Conservation (phyloP, 2,888 invertebrate species). For the Cheilosia variabilis region DNA sequence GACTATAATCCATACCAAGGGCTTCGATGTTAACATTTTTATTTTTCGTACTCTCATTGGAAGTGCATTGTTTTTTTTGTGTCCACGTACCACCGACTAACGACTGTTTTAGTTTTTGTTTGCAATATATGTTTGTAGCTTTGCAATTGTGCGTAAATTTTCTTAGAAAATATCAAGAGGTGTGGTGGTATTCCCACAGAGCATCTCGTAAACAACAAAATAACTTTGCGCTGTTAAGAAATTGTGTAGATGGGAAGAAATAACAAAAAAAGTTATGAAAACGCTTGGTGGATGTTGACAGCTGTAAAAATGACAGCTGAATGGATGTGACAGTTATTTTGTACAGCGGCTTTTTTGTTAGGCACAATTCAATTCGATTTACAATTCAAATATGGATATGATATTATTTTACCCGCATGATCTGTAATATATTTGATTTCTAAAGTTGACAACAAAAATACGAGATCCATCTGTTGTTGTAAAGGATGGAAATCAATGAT, state of each 20-base stretch:
- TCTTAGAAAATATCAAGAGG: slow-evolving; percentile 49
- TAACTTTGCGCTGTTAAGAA: slow-evolving; percentile 29
- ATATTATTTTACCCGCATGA: too few species aligned
- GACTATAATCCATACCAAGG: slow-evolving; percentile 80
- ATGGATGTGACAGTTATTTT: neutral
- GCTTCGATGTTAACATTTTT: slow-evolving; percentile 81
- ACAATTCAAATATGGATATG: neutral
- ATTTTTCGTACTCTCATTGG: slow-evolving; percentile 78
- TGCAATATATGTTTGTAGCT: neutral
- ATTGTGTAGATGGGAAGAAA: slow-evolving; percentile 21
- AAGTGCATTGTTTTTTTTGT: slow-evolving; percentile 59
- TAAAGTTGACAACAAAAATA: too few species aligned
- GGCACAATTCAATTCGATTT: neutral
- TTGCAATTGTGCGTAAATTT: slow-evolving; percentile 40
- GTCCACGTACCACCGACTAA: neutral
- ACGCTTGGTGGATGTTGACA: slow-evolving; percentile 1
- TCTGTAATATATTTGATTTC: too few species aligned
- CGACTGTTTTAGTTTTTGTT: neutral
- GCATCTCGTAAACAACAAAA: slow-evolving; percentile 55
- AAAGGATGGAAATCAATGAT: too few species aligned
- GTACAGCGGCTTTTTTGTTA: slow-evolving; percentile 27
- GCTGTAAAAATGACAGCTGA: neutral
- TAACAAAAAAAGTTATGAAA: slow-evolving; percentile 57
- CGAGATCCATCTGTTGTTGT: too few species aligned
- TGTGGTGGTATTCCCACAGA: slow-evolving; percentile 23